phyloP scores from a whole-genome alignment of 2,797 vertebrate genomes.

The Leucoraja ocellata region DNA sequence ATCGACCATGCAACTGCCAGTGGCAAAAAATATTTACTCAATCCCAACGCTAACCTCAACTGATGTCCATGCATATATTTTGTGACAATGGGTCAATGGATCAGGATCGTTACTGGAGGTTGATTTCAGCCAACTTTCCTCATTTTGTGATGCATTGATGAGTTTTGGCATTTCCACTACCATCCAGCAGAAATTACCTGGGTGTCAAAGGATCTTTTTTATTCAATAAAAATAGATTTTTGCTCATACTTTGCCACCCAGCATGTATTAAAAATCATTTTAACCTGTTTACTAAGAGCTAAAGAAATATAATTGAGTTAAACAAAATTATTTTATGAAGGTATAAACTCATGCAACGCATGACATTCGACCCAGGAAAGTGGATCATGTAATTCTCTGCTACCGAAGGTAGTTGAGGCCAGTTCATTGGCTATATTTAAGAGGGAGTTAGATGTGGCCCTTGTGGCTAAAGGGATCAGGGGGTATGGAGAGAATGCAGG shows the following conservation, averaged over 20 bases:
- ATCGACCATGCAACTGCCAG: not conserved
- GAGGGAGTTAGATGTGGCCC: too few relatives aligned
- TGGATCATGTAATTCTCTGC: too few relatives aligned
- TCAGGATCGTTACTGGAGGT: not conserved
- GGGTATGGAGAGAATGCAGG: too few relatives aligned
- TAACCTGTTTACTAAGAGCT: not conserved
- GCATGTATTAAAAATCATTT: not conserved
- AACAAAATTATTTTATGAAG: not conserved
- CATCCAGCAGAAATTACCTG: not conserved
- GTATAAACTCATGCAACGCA: not conserved
- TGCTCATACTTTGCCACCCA: not conserved
- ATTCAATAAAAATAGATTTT: not conserved
- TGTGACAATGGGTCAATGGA: not conserved
- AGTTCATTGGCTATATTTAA: too few relatives aligned
- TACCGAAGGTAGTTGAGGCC: too few relatives aligned
- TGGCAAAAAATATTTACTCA: not conserved
- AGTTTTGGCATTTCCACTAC: too few relatives aligned
- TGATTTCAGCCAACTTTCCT: not conserved
- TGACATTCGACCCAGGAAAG: not conserved
- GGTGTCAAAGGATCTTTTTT: not conserved
- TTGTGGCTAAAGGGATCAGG: too few relatives aligned
- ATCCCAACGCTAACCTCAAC: not conserved
- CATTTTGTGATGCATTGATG: not conserved
- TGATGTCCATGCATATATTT: not conserved
- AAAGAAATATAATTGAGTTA: not conserved